Base-by-base conservation (phyloP, 2,113 vertebrate species). In the Phalacrocorax carbo region DNA sequence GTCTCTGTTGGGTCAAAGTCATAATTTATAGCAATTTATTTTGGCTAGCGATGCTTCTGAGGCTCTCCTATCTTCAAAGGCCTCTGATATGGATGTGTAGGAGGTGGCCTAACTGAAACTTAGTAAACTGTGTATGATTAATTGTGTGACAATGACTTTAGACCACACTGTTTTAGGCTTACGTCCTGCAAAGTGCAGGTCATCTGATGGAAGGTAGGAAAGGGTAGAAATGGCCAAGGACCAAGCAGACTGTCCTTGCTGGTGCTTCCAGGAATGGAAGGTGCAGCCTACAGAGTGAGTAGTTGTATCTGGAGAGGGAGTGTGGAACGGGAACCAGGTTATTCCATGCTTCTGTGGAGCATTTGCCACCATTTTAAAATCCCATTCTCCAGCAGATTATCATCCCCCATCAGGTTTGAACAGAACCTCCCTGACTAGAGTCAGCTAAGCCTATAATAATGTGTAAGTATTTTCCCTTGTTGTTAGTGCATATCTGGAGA, bases 391-490 rank as follows among this genome's bases (percentile, higher is more conserved):
- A 65, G 15, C 64, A 94, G 72, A 49, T 80, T 38, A 40, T 64
- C 2, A 1, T 68, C 29, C 6, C 32, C 52, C 69, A 52, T 55
- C 60, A 92, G 26, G 48, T 92, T 57, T 71, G 77, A 94, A 75
- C 44, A 91, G 77, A 91, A 61, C 52, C 16, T 86, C 44, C 8
- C 48, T 61, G 44, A 62, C 36, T 77, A 60, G n/a, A 77, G 60
- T 68, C 76, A 91, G 40, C 86, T 84, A 68, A 96, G 62, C 58
- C 72, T 86, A 26, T 69, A 77, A 85, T 48, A 92, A 60, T 13
- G 13, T 60, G 61, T 94, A 92, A 93, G 92, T 83, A 94, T 89
- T 46, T 95, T 94, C 34, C 57, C 52, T 86, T 84, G 42, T 81
- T 95, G 17, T 76, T 92, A 60, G 36, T 91, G 34, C 19, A 1